Evolutionary conservation across 2,113 vertebrate species (phyloP).

Genomic region (Nycticryphes semicollaris): DNA sequence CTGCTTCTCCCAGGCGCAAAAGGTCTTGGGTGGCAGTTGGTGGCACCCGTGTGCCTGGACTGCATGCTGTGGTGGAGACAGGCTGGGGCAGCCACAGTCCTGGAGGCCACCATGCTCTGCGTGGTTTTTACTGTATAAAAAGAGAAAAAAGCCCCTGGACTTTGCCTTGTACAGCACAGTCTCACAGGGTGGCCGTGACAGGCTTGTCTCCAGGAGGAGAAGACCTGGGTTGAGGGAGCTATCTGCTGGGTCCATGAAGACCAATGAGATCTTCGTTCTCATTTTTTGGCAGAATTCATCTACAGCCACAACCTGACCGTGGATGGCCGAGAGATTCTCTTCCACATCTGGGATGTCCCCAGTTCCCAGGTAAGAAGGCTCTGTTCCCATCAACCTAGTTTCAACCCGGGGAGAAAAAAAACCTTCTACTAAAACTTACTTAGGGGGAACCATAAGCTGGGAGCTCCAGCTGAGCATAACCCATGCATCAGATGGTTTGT

Average conservation of each 20-base stretch:
- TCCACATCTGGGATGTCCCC: conserved; percentile 86
- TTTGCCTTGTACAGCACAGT: background rate
- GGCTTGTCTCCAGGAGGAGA: background rate
- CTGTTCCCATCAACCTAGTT: background rate
- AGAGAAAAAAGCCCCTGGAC: too few species aligned
- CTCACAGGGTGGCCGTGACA: background rate
- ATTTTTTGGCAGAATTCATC: conserved; percentile 78
- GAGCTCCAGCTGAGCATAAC: background rate
- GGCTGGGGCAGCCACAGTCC: background rate
- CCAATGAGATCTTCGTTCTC: background rate
- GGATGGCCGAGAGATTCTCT: conserved; percentile 79
- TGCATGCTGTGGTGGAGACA: background rate
- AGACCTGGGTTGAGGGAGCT: background rate
- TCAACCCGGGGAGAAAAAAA: background rate
- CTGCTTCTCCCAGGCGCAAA: background rate
- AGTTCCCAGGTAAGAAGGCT: conserved; percentile 76
- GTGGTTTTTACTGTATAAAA: background rate
- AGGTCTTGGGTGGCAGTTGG: background rate
- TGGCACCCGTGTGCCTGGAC: background rate
- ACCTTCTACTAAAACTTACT: background rate
- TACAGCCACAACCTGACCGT: conserved; percentile 80
- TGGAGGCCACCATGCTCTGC: background rate
- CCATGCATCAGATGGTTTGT: background rate
- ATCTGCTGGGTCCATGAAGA: background rate
- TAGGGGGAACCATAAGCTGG: background rate